Evolutionary conservation across 2,113 vertebrate species (phyloP).

Genomic region (Symphodus melops): DNA sequence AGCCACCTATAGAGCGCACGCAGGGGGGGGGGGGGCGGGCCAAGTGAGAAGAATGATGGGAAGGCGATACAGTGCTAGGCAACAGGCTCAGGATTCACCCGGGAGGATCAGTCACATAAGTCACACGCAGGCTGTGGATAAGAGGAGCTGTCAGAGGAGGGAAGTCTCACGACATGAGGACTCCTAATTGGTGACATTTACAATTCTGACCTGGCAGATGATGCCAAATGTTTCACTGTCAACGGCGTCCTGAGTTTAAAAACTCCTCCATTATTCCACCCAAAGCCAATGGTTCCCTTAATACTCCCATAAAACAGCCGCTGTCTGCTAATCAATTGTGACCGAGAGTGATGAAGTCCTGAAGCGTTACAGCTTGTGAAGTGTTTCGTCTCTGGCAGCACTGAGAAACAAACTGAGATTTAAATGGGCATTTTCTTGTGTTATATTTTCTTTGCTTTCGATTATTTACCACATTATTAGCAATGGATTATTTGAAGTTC

Average conservation of each 20-base stretch:
- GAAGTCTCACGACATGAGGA: neutral
- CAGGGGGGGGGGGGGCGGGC: neutral
- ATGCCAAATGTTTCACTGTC: neutral
- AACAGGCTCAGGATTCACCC: slow-evolving; percentile 49
- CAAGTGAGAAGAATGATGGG: slow-evolving; percentile 42
- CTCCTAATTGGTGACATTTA: slow-evolving; percentile 17
- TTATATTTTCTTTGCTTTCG: too few species aligned
- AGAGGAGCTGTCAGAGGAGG: slow-evolving; percentile 17
- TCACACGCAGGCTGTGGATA: slow-evolving; percentile 14
- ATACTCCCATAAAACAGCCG: too few species aligned
- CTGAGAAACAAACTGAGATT: too few species aligned
- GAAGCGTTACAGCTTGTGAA: too few species aligned
- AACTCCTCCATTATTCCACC: neutral
- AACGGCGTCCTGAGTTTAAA: neutral
- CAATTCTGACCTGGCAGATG: slow-evolving; percentile 33
- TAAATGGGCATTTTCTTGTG: too few species aligned
- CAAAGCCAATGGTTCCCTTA: too few species aligned
- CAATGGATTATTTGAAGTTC: too few species aligned
- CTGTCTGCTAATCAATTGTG: too few species aligned
- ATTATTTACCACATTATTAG: too few species aligned
- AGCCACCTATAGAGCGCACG: slow-evolving; percentile 46
- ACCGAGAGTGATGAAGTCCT: too few species aligned
- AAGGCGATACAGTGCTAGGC: slow-evolving; percentile 43
- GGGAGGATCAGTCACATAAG: slow-evolving; percentile 35
- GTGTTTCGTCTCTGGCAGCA: too few species aligned